Percentiles rank a stretch among this genome's conserved stretches.
Conservation (phyloP, 2,888 invertebrate genomes). For the Trichogramma dendrolimi region DNA sequence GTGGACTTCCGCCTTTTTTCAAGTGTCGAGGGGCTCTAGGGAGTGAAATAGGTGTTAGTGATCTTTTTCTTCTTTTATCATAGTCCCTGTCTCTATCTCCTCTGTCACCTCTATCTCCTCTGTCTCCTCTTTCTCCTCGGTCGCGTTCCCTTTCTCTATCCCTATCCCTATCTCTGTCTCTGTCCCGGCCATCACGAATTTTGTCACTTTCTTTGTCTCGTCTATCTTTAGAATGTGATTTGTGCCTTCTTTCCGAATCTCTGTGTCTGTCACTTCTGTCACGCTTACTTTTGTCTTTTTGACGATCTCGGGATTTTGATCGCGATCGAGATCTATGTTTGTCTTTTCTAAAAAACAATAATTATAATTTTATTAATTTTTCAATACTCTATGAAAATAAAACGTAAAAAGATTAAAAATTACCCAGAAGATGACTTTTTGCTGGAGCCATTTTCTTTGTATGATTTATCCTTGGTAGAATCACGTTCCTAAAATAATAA, state of each 20-base stretch:
- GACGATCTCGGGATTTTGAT: conserved; percentile 57
- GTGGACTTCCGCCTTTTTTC: conserved; percentile 51
- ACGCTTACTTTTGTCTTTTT: conserved; percentile 49
- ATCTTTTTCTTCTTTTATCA: conserved; percentile 52
- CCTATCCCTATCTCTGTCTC: conserved; percentile 32
- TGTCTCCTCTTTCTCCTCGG: conserved; percentile 26
- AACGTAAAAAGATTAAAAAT: no score
- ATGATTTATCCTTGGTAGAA: no score
- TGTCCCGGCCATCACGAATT: conserved; percentile 32
- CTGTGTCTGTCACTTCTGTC: conserved; percentile 30
- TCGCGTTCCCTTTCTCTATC: conserved; percentile 48
- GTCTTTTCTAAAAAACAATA: conserved; percentile 48
- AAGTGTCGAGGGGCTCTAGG: conserved; percentile 52
- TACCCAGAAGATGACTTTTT: no score
- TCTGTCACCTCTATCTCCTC: conserved; percentile 35
- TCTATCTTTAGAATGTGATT: conserved; percentile 44
- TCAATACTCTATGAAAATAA: no score
- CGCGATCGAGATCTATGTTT: conserved; percentile 50
- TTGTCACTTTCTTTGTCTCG: conserved; percentile 32
- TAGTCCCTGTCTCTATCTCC: conserved; percentile 46
- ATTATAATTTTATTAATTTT: conserved; percentile 12
- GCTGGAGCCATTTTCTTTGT: no score
- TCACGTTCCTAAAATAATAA: no score
- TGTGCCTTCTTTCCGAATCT: conserved; percentile 40
- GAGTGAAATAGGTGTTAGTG: conserved; percentile 48